Evolutionary conservation across 2,888 invertebrate genomes (phyloP).

Genomic region (Cenopis cana): DNA sequence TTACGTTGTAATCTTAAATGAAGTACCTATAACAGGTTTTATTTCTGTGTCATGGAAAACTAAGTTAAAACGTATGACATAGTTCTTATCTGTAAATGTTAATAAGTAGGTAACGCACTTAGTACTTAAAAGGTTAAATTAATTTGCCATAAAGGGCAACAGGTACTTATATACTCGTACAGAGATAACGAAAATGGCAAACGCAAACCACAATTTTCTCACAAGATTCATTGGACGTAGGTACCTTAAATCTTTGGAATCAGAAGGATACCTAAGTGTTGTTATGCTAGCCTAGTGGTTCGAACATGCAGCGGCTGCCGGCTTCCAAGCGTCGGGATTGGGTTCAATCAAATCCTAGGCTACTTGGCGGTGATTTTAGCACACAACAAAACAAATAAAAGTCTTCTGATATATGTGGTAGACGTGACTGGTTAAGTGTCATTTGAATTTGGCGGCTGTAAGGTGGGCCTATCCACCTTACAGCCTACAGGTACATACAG

Average conservation of each 20-base stretch:
- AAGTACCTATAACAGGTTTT: conserved; percentile 61
- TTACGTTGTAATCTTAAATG: conserved; percentile 29
- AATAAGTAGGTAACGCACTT: conserved; percentile 7
- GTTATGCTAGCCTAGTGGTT: too few species aligned
- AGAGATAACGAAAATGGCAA: background rate
- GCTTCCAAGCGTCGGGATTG: too few species aligned
- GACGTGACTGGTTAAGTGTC: too few species aligned
- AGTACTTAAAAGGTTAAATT: conserved; percentile 28
- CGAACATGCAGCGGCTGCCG: too few species aligned
- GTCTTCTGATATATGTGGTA: too few species aligned
- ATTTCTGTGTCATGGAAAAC: conserved; percentile 78
- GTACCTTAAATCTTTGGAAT: background rate
- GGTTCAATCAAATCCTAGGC: too few species aligned
- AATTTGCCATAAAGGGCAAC: conserved; percentile 8
- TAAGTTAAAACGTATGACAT: conserved; percentile 57
- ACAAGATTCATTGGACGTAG: background rate
- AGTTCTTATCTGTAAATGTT: conserved; percentile 46
- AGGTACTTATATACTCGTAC: background rate
- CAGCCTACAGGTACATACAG: too few species aligned
- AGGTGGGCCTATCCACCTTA: too few species aligned
- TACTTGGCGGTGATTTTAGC: too few species aligned
- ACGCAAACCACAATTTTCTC: background rate
- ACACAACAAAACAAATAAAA: too few species aligned
- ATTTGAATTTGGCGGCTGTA: too few species aligned
- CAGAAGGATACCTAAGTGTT: too few species aligned